Conservation (phyloP, 2,113 vertebrate genomes). For the Lutjanus erythropterus region DNA sequence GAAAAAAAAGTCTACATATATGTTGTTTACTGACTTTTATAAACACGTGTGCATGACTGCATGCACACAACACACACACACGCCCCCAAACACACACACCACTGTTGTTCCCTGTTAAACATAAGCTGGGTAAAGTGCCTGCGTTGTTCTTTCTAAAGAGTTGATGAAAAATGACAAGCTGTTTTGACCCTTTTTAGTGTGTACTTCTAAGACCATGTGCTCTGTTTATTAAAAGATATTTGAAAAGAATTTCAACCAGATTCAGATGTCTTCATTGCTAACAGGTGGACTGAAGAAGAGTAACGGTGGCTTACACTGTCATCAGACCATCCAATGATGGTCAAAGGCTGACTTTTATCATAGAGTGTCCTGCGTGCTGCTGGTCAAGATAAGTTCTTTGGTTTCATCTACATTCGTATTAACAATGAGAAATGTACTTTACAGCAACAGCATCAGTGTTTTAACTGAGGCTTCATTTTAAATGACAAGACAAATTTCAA, state of each 20-base stretch:
- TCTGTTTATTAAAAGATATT: constrained; percentile 80
- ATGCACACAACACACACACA: constrained; percentile 1
- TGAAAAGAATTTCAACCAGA: constrained; percentile 4
- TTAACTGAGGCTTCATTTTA: no score
- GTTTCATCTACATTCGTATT: no score
- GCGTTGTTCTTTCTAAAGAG: constrained; percentile 61
- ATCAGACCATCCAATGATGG: no score
- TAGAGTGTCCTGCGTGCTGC: no score
- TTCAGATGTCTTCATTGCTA: background rate
- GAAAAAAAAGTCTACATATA: background rate
- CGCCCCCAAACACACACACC: background rate
- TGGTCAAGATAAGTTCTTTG: no score
- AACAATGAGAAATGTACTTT: no score
- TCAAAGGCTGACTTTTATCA: no score
- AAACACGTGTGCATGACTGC: constrained; percentile 40
- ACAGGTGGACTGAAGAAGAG: background rate
- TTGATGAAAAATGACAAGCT: constrained; percentile 32
- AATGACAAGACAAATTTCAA: no score
- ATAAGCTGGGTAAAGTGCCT: constrained; percentile 77
- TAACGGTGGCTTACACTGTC: background rate
- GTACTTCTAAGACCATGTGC: constrained; percentile 50
- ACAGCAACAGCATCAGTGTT: no score
- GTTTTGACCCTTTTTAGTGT: constrained; percentile 61
- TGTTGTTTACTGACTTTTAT: constrained; percentile 61
- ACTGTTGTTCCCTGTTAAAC: constrained; percentile 23